Base-by-base conservation (phyloP, 1,140 invertebrate species). In the Diuraphis noxia region DNA sequence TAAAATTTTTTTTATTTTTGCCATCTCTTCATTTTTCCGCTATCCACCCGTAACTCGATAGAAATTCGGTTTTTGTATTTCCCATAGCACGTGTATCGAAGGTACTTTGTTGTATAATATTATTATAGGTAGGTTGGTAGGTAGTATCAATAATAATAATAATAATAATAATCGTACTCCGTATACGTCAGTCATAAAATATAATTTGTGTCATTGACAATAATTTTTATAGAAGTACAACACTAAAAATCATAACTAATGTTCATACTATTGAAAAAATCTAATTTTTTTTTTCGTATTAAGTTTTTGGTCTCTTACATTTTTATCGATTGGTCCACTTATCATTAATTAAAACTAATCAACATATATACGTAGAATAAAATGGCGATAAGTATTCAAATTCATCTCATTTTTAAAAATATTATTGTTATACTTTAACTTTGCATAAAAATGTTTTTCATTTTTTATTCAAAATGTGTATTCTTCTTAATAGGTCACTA, bases 21-120 rank as follows among this genome's bases (percentile, higher is more conserved):
- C 40, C 30, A 8, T 43, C 40, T 84, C 21, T 36, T 52, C 19
- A 23, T 36, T 36, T 25, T 23, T 40, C 9, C 84, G 19, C 84
- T 8, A 19, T 86, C 34, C 38, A 36, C 23, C 6, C 86, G 52
- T 88, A 88, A 88, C 38, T 30, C 19, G 36, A 88, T 63, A 19
- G 86, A 40, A 88, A 63, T 63, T 88, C 38, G 23, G 49, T 88
- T 63, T 87, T 88, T 52, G 1, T 56, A 40, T 56, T n/a, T 25
- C 36, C 23, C 36, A 5, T 13, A 17, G 82, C 34, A 34, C 56
- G 25, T 85, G 30, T 56, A 88, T 63, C 36, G 52, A 63, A 25
- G 38, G 79, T 36, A 40, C 79, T 25, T 81, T 72, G 13, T n/a
- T 72, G 34, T 72, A 72, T n/a, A 72, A 72, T 56, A 72, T n/a